Conservation (phyloP, 1,140 invertebrate genomes). For the Lepidotrigona ventralis region DNA sequence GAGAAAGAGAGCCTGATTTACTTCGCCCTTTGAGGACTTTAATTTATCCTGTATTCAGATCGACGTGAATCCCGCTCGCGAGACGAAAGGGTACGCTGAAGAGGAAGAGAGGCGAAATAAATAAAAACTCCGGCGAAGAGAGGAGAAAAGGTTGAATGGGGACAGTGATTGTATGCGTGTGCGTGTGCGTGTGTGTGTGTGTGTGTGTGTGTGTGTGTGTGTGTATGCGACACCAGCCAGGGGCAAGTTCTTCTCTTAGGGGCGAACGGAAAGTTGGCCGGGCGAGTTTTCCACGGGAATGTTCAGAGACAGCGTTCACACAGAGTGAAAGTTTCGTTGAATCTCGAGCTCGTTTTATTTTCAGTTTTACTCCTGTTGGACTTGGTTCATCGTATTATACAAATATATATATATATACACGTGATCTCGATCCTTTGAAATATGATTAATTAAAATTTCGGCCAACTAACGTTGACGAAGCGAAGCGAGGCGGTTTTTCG, state of each 20-base stretch:
- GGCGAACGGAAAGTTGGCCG: constrained; percentile 11
- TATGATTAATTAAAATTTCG: no score
- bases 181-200: not conserved
- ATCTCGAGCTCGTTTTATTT: no score
- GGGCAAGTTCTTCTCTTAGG: constrained; percentile 14
- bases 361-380: no score
- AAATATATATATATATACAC: no score
- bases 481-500: no score
- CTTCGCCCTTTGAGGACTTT: not conserved
- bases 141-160: constrained; percentile 6
- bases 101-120: not conserved
- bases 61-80: not conserved
- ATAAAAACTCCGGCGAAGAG: not conserved
- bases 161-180: not conserved
- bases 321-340: not conserved
- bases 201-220: not conserved
- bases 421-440: no score
- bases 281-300: constrained; percentile 10
- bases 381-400: no score
- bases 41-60: constrained; percentile 22
- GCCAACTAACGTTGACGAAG: no score
- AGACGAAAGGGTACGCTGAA: not conserved
- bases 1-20: not conserved
- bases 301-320: not conserved
- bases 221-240: not conserved